Evolutionary conservation across 2,113 vertebrate species (phyloP), one percentile per base, ranked within the genome.

Genomic region (Amphiprion ocellaris): DNA sequence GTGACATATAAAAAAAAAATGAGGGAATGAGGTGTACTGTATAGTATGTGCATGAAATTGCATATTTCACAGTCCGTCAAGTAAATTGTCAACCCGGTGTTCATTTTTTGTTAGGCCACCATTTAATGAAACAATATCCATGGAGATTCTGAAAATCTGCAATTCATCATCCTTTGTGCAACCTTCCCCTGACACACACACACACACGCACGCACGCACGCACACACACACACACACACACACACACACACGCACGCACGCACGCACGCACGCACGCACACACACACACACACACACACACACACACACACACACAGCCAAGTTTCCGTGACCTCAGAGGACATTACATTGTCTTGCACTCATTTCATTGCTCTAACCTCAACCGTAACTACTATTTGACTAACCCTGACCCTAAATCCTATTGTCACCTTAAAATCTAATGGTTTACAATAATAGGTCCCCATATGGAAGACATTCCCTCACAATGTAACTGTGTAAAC

Each of bases 31-130:
- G 56, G 26, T 66, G 33, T 67, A 15, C 62, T 74, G 39, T 33
- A 55, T 5, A 46, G 58, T 49, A 26, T 56, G 30, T 70, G 56
- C 23, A 55, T 28, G 4, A 17, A 55, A 71, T 19, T 66, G 64
- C 24, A 73, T 72, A 79, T 69, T 84, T 39, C 61, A 61, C 64
- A 84, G 52, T 70, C 67, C 70, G 77, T 74, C 73, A 58, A 69
- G 52, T 65, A 76, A 70, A 83, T 69, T 70, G 56, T 81, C 75
- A 56, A 46, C 23, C 0, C 73, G 26, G 39, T 66, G 47, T 54
- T 81, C 49, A 9, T n/a, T 55, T 55, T 49, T 80, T 66, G 52
- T 56, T 39, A 37, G 44, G 33, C 12, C 0, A 71, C 44, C 4
- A 0, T 47, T 70, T 4, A 21, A 54, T 54, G 67, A 76, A 83